Evolutionary conservation across 1,140 invertebrate species (phyloP).

Genomic region (Drosophila sp.): DNA sequence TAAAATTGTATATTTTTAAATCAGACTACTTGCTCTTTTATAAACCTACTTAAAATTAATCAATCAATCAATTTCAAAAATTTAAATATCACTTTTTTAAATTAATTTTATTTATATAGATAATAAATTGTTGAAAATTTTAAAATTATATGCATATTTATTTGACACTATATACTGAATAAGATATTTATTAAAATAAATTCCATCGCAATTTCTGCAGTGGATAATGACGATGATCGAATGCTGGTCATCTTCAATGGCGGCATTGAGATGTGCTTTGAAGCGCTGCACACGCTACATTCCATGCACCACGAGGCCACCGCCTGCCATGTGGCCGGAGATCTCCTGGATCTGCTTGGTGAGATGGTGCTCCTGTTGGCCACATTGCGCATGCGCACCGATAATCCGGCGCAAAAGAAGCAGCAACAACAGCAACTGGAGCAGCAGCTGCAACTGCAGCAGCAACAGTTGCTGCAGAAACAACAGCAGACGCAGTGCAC

Average conservation of each 20-base stretch:
- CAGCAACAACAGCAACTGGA: conserved; percentile 75
- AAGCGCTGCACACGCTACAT: conserved; percentile 95
- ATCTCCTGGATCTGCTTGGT: conserved; percentile 92
- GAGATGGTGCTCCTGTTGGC: conserved; percentile 86
- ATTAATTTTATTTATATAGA: too few species aligned
- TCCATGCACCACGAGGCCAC: conserved; percentile 97
- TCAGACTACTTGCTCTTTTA: too few species aligned
- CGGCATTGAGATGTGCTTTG: conserved; percentile 94
- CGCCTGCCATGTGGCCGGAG: conserved; percentile 93
- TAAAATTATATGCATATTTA: too few species aligned
- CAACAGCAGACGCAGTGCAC: conserved; percentile 69
- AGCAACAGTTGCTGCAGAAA: conserved; percentile 69
- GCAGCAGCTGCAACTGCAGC: conserved; percentile 72
- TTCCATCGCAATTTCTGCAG: too few species aligned
- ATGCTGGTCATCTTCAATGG: conserved; percentile 94
- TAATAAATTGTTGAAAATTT: too few species aligned
- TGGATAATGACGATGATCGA: conserved; percentile 95
- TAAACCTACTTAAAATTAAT: too few species aligned
- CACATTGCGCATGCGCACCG: conserved; percentile 73
- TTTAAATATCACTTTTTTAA: too few species aligned
- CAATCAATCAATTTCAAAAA: too few species aligned
- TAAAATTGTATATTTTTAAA: too few species aligned
- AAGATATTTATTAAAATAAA: too few species aligned
- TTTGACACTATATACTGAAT: too few species aligned
- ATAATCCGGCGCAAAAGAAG: conserved; percentile 71